These are phyloP conservation scores for Podotricha telesiphe DNA, from an alignment of 2,888 invertebrate genomes.

Conservation along the genomic window DNA sequence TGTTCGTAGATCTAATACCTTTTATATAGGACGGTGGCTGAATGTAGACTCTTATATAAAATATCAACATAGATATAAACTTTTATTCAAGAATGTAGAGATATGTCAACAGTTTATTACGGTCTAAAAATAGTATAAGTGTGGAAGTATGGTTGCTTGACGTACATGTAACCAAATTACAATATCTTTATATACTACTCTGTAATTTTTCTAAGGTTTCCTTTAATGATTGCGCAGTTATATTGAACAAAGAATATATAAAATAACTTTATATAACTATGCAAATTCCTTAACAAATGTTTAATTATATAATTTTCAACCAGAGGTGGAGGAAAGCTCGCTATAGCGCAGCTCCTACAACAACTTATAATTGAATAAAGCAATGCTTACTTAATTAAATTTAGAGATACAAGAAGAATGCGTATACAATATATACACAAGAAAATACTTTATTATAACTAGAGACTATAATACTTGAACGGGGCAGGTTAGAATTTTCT, in stretches of 20 bases:
- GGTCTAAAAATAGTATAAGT: too few relatives aligned
- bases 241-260: too few relatives aligned
- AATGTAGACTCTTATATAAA: too few relatives aligned
- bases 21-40: neutral
- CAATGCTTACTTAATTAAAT: neutral
- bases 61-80: too few relatives aligned
- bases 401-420: neutral
- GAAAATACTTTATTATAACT: slow-evolving; percentile 11
- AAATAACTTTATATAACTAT: neutral
- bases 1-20: neutral
- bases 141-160: too few relatives aligned
- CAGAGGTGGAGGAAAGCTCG: neutral
- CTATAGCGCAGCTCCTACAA: neutral
- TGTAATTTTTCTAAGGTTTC: too few relatives aligned
- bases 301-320: neutral
- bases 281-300: neutral
- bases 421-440: neutral
- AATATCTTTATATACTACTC: too few relatives aligned
- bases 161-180: too few relatives aligned
- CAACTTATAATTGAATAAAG: neutral
- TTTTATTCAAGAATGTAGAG: too few relatives aligned
- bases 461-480: slow-evolving; percentile 16
- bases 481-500: slow-evolving; percentile 18
- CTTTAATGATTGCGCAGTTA: too few relatives aligned
- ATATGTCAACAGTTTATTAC: too few relatives aligned